Evolutionary conservation across 2,113 vertebrate species (phyloP).

Genomic region (Burhinus oedicnemus): DNA sequence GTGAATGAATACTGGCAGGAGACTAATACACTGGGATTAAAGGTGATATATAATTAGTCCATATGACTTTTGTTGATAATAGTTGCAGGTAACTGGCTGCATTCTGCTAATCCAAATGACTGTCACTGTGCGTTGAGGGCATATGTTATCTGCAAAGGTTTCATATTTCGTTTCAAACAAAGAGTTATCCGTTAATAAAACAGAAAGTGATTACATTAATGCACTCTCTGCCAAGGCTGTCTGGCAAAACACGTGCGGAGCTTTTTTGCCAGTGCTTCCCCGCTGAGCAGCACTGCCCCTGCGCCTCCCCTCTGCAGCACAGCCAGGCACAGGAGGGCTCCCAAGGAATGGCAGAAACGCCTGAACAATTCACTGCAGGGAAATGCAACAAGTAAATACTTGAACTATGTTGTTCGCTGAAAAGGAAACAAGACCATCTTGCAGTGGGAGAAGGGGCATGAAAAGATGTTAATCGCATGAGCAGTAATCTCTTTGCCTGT

Average conservation of each 20-base stretch:
- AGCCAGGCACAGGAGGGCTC: background rate
- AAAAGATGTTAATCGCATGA: constrained; percentile 69
- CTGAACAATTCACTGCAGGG: constrained; percentile 1
- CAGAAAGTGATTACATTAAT: background rate
- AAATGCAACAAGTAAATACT: constrained; percentile 59
- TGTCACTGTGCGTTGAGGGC: background rate
- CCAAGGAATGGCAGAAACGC: background rate
- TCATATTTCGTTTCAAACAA: background rate
- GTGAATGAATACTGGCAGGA: background rate
- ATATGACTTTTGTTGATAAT: background rate
- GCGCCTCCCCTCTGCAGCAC: background rate
- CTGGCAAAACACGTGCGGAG: background rate
- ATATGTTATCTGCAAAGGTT: background rate
- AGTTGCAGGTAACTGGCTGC: constrained; percentile 28
- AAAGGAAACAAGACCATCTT: constrained; percentile 69
- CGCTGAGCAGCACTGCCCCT: background rate
- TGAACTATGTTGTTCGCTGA: constrained; percentile 43
- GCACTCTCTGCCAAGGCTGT: background rate
- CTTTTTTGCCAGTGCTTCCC: background rate
- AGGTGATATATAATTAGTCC: constrained; percentile 12
- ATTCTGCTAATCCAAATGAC: background rate
- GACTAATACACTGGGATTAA: background rate
- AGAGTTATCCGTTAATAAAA: constrained; percentile 35
- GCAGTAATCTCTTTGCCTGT: constrained; percentile 66
- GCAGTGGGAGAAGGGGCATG: constrained; percentile 16